phyloP scores from a whole-genome alignment of 2,888 invertebrate species.

The Sipunculus nudus region DNA sequence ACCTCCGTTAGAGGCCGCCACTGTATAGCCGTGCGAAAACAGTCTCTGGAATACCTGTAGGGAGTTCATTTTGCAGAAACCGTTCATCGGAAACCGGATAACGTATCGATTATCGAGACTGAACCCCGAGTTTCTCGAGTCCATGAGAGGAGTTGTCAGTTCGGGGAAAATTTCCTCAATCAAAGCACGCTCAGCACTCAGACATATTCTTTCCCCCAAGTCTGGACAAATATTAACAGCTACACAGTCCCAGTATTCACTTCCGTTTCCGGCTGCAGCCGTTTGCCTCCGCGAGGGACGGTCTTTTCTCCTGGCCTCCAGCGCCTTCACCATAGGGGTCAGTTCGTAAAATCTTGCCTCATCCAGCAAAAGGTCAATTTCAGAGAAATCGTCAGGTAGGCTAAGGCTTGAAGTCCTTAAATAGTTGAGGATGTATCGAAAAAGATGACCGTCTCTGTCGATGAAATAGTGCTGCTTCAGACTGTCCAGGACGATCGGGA shows the following conservation, averaged over 20 bases:
- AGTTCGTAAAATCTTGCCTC: conserved; percentile 92
- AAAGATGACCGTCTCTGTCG: conserved; percentile 97
- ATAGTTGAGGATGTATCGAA: conserved; percentile 96
- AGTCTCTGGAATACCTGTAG: conserved; percentile 86
- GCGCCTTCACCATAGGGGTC: conserved; percentile 67
- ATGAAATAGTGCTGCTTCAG: conserved; percentile 99
- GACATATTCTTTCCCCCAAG: conserved; percentile 81
- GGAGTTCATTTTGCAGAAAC: conserved; percentile 89
- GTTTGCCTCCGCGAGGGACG: conserved; percentile 26
- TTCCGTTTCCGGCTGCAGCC: background rate
- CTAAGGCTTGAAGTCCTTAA: conserved; percentile 89
- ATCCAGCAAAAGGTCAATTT: conserved; percentile 85
- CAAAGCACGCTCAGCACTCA: conserved; percentile 81
- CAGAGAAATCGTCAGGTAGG: conserved; percentile 86
- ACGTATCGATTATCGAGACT: conserved; percentile 84
- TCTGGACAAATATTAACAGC: conserved; percentile 84
- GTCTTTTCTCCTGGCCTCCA: conserved; percentile 49
- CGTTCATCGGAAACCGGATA: conserved; percentile 85
- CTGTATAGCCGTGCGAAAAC: conserved; percentile 79
- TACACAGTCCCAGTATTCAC: conserved; percentile 75
- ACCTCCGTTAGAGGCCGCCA: conserved; percentile 85
- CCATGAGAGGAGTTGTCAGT: conserved; percentile 78
- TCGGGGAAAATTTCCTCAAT: conserved; percentile 72
- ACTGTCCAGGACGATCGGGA: conserved; percentile 94
- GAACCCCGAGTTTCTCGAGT: conserved; percentile 80